Evolutionary conservation across 53 echinoderm and acorn worm species (phyloP), one percentile per base, ranked within the genome.

Genomic region (Zoroaster sp.): DNA sequence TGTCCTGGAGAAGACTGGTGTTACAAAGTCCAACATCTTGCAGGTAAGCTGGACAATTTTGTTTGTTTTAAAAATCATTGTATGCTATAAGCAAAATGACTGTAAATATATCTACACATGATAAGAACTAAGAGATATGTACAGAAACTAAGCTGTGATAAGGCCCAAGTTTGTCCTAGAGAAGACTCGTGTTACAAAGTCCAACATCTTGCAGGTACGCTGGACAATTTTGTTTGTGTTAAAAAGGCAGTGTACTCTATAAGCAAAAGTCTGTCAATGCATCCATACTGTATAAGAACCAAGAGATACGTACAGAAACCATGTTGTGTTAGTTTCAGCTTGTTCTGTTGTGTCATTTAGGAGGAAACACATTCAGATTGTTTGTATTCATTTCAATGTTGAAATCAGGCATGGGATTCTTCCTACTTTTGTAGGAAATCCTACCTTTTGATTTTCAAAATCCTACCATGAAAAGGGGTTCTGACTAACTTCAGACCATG

Each of bases 1-100:
- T n/a, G 91, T 98, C 49, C 82, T 98, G 74, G 95, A 95, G 89
- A 98, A 98, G 88, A 87, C 95, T 3, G 98, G 98, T 0, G 94
- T 98, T 42, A 95, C 98, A 15, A 94, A 94, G 83, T 74, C 92
- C 25, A 95, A 97, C 13, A 83, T 75, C 18, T 32, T 83, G 47
- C 83, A 73, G 75, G 91, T 90, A 45, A 25, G 69, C 3, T 4
- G 20, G 3, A 44, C 23, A 28, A 42, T 75, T 35, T 30, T 28
- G 9, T 5, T 9, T 30, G 14, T 9, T 72, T 72, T 18, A 17
- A 15, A 15, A 35, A 4, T 72, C 13, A 30, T 72, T 9, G 73
- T 18, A 36, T 72, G 17, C 12, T 72, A 4, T 28, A 28, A 72
- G 39, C n/a, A n/a, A n/a, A n/a, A n/a, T n/a, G n/a, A n/a, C n/a